Evolutionary conservation across 2,113 vertebrate genomes (phyloP).

Genomic region (Syrrhaptes paradoxus): DNA sequence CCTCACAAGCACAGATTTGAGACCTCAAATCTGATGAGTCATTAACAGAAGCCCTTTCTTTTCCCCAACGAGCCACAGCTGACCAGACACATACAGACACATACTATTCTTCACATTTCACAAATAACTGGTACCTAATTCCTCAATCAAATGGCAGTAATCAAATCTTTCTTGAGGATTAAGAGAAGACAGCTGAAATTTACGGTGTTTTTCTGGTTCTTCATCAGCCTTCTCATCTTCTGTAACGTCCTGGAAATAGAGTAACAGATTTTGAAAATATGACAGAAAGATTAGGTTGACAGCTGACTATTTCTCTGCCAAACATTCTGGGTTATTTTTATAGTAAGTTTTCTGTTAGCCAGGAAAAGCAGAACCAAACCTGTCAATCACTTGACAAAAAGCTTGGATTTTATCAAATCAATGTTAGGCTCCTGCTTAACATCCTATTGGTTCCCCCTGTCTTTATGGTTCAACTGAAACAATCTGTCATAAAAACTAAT

Average conservation of each 20-base stretch:
- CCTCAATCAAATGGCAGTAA: conserved; percentile 95
- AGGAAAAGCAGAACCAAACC: conserved; percentile 29
- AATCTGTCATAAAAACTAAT: neutral
- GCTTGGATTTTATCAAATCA: neutral
- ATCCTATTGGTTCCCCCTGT: neutral
- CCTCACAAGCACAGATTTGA: neutral
- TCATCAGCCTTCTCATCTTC: conserved; percentile 52
- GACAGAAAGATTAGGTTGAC: neutral
- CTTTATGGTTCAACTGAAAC: neutral
- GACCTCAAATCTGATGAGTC: neutral
- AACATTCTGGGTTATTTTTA: conserved; percentile 11
- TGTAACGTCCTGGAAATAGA: conserved; percentile 62
- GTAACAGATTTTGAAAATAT: conserved; percentile 13
- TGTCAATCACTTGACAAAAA: neutral
- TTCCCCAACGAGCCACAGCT: neutral
- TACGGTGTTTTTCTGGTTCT: conserved; percentile 73
- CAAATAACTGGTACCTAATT: conserved; percentile 84
- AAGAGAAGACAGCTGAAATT: conserved; percentile 95
- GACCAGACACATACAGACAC: neutral
- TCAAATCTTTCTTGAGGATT: conserved; percentile 95
- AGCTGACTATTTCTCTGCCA: neutral
- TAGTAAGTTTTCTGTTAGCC: neutral
- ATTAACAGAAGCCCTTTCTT: conserved; percentile 13
- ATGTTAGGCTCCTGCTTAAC: neutral
- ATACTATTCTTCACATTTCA: neutral